Evolutionary conservation across 2,113 vertebrate genomes (phyloP).

Genomic region (Centropristis striata): DNA sequence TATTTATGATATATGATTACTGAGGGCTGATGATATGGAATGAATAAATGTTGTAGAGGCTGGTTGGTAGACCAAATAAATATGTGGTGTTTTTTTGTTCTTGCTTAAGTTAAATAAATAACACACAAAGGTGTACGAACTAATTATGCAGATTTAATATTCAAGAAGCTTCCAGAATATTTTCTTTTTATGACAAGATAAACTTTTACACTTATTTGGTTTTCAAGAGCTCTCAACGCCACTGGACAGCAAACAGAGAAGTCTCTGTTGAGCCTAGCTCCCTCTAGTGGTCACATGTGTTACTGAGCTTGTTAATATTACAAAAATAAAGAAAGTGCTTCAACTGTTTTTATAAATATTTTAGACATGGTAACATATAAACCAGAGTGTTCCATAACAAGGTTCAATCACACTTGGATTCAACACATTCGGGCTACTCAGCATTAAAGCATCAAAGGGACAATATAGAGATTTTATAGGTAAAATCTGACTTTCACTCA

Average conservation of each 20-base stretch:
- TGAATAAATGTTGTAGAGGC: conserved; percentile 79
- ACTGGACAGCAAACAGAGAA: neutral
- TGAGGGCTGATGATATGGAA: conserved; percentile 58
- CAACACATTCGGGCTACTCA: neutral
- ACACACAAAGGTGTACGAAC: neutral
- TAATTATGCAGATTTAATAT: conserved; percentile 38
- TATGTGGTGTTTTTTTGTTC: conserved; percentile 20
- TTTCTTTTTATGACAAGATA: neutral
- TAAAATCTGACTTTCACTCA: neutral
- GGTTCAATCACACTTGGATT: neutral
- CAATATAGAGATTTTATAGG: neutral
- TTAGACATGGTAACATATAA: neutral
- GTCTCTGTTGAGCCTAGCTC: conserved; percentile 40
- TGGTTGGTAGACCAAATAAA: conserved; percentile 30
- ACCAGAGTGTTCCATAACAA: neutral
- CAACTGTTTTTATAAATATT: neutral
- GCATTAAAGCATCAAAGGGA: neutral
- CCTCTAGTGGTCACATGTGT: conserved; percentile 57
- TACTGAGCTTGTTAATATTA: neutral
- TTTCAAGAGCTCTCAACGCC: neutral
- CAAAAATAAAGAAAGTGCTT: neutral
- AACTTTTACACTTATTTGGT: conserved; percentile 1
- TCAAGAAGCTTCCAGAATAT: neutral
- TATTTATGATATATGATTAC: conserved; percentile 73
- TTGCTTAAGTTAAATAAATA: neutral